Conservation (phyloP, 2,888 invertebrate genomes). For the Apamea monoglypha region DNA sequence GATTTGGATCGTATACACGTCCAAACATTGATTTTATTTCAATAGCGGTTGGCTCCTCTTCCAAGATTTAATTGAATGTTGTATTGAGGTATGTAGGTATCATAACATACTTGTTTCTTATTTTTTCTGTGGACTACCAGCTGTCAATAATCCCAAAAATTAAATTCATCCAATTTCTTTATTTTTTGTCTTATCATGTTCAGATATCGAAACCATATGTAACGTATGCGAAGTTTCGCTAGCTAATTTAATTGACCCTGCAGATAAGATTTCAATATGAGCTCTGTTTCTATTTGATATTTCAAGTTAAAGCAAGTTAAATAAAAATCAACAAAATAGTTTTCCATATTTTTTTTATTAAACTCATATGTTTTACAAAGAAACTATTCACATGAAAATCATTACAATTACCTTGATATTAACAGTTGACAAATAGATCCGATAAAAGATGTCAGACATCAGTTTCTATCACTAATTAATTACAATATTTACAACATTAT, state of each 20-base stretch:
- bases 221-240: too few species aligned
- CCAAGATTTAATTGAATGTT: neutral
- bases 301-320: neutral
- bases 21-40: neutral
- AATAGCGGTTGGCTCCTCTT: neutral
- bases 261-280: neutral
- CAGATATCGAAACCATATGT: too few species aligned
- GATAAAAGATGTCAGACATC: conserved; percentile 88
- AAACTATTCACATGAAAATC: conserved; percentile 88
- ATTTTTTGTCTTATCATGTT: too few species aligned
- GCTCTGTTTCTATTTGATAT: neutral
- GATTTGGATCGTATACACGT: neutral
- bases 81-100: neutral
- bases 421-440: conserved; percentile 85
- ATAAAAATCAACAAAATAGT: conserved; percentile 42
- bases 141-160: too few species aligned
- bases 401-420: conserved; percentile 86
- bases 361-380: conserved; percentile 87
- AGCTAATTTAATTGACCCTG: too few species aligned
- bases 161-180: too few species aligned
- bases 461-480: conserved; percentile 72
- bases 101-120: too few species aligned
- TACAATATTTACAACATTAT: conserved; percentile 76
- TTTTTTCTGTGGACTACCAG: neutral
- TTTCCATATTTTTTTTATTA: conserved; percentile 77